These are phyloP conservation scores for Parnassius apollo DNA, from an alignment of 2,888 invertebrate species.

Conservation along the genomic window DNA sequence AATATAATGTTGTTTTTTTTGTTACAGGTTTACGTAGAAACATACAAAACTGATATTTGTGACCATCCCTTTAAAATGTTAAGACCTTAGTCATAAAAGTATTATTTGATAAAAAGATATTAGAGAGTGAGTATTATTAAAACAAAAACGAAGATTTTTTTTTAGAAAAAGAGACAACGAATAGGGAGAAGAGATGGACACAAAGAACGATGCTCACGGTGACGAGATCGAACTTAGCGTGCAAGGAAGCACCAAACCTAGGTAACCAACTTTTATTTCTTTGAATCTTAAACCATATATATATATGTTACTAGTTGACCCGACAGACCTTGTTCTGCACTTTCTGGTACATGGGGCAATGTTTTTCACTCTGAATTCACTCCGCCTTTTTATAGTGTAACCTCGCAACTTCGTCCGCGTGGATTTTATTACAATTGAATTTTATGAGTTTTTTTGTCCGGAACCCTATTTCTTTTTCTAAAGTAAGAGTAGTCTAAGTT, in stretches of 20 bases:
- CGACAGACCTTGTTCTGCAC: too few relatives aligned
- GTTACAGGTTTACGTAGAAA: conserved; percentile 55
- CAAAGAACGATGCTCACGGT: conserved; percentile 57
- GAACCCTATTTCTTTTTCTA: too few relatives aligned
- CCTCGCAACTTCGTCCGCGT: too few relatives aligned
- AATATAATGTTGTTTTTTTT: conserved; percentile 27
- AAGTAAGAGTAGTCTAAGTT: too few relatives aligned
- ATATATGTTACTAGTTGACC: too few relatives aligned
- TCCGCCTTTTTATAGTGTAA: too few relatives aligned
- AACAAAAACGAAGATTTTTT: conserved; percentile 35
- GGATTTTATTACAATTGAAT: too few relatives aligned
- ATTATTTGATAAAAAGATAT: conserved; percentile 29
- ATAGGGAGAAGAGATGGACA: conserved; percentile 52
- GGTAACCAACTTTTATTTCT: conserved; percentile 40
- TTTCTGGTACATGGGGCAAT: too few relatives aligned
- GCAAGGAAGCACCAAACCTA: conserved; percentile 66
- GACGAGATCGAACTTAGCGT: conserved; percentile 74
- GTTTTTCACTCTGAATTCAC: too few relatives aligned
- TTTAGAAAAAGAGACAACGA: conserved; percentile 19
- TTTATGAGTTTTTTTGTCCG: too few relatives aligned
- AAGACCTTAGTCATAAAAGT: conserved; percentile 54
- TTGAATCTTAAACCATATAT: too few relatives aligned
- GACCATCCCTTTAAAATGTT: conserved; percentile 68
- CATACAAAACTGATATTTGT: conserved; percentile 47
- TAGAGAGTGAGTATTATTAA: conserved; percentile 20